These are phyloP conservation scores for Babylonia areolata DNA, from an alignment of 1,140 invertebrate species.

Conservation along the genomic window DNA sequence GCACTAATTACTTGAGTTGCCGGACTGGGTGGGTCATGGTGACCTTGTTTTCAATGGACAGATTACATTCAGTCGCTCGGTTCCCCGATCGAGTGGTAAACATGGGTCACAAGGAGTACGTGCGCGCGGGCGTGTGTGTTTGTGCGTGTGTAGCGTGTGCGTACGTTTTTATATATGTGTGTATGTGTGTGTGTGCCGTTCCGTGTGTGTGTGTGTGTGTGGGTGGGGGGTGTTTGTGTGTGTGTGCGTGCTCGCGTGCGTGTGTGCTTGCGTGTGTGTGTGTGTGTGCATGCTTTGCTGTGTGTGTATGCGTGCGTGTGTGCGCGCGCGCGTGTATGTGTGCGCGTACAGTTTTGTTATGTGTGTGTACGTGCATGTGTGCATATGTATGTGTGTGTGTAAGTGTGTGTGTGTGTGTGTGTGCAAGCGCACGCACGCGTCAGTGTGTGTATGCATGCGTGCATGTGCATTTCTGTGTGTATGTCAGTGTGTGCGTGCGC, in stretches of 20 bases:
- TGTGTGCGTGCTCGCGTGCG: not conserved
- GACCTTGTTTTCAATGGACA: too few relatives aligned
- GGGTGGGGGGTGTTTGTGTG: too few relatives aligned
- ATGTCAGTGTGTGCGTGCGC: too few relatives aligned
- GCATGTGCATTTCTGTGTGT: not conserved
- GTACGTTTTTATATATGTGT: not conserved
- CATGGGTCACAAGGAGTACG: too few relatives aligned
- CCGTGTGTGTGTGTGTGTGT: not conserved
- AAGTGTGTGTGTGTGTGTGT: conserved; percentile 25
- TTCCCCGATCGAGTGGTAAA: too few relatives aligned
- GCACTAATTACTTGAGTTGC: too few relatives aligned
- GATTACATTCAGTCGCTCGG: too few relatives aligned
- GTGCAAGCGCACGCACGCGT: not conserved
- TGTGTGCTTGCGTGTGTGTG: not conserved
- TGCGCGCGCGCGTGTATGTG: not conserved
- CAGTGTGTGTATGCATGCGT: not conserved
- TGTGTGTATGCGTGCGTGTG: not conserved
- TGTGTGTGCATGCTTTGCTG: not conserved
- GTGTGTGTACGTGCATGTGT: conserved; percentile 8
- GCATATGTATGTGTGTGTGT: not conserved
- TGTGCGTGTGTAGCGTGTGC: too few relatives aligned
- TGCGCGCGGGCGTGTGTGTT: not conserved
- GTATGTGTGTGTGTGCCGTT: not conserved
- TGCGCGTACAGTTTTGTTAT: not conserved
- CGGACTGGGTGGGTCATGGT: too few relatives aligned